phyloP scores from a whole-genome alignment of 2,888 invertebrate genomes.

The Chalcosyrphus nemorum region DNA sequence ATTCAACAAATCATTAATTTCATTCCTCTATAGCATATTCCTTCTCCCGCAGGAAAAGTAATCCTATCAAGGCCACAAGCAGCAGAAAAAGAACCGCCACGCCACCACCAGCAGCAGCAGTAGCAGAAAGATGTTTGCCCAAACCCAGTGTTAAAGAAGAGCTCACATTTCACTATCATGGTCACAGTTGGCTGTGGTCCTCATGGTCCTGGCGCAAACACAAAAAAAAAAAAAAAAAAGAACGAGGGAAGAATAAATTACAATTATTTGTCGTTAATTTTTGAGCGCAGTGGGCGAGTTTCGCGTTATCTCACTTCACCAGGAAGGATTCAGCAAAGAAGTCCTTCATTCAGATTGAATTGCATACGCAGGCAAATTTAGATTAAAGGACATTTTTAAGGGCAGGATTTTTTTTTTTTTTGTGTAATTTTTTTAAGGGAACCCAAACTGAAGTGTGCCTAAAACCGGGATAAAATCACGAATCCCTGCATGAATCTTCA shows the following conservation, averaged over 20 bases:
- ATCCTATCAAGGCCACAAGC: conserved; percentile 68
- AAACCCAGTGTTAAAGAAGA: conserved; percentile 31
- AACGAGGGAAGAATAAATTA: conserved; percentile 57
- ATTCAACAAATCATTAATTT: conserved; percentile 73
- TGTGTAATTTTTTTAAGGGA: neutral
- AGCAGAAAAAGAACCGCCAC: neutral
- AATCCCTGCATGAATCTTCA: conserved; percentile 19
- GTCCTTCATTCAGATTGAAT: conserved; percentile 33
- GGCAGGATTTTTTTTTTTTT: neutral
- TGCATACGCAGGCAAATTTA: conserved; percentile 52
- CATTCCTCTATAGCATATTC: conserved; percentile 58
- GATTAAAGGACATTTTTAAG: conserved; percentile 11
- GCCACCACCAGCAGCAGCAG: neutral
- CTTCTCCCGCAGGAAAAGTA: conserved; percentile 63
- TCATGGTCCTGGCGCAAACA: neutral
- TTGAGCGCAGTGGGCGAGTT: conserved; percentile 61
- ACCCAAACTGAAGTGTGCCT: neutral
- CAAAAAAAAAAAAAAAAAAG: neutral
- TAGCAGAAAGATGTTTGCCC: conserved; percentile 23
- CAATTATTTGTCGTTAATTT: conserved; percentile 70
- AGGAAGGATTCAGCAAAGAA: conserved; percentile 36
- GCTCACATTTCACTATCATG: conserved; percentile 69
- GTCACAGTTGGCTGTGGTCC: conserved; percentile 53
- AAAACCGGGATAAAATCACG: conserved; percentile 47
- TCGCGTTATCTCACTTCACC: conserved; percentile 55